Base-by-base conservation (phyloP, 2,888 invertebrate genomes). In the Creontiades dilutus region DNA sequence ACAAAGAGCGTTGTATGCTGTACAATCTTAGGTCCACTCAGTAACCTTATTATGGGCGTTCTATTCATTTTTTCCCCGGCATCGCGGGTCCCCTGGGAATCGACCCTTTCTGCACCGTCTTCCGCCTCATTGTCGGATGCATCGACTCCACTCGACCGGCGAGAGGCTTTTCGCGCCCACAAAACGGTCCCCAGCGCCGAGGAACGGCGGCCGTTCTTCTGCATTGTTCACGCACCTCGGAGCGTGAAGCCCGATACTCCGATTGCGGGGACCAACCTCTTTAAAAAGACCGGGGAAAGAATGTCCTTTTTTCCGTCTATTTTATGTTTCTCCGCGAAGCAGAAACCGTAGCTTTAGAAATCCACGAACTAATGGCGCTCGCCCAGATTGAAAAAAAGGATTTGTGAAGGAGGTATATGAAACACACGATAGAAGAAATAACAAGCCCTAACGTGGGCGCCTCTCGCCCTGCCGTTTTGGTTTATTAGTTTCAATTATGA, bases 181-280 rank as follows among this genome's bases (percentile, higher is more conserved):
- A 19, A 68, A 68, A 68, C 68, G 68, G 68, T 68, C 68, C 68
- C 27, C 23, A 4, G 68, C 0, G 61, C 19, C n/a, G 9, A 19
- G 19, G 61, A 61, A 0, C 61, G 61, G 61, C 37, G 37, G 7
- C 5, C 13, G 68, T 23, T 68, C 23, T 12, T 68, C 23, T 7
- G 68, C 23, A 68, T 68, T 68, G 68, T 68, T 68, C 68, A 68
- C 68, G 68, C 68, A 68, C 27, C 68, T 23, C 68, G 68, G 23
- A 68, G 68, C 68, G 68, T 68, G 68, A 68, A 68, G 68, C 23
- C 68, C 19, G 68, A 68, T 68, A 68, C 27, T 68, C n/a, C 68
- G 68, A 68, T 23, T 9, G 19, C 68, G 12, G 68, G 68, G 68
- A 27, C 68, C 68, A 68, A 68, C 68, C 68, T 68, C 68, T 68